These are phyloP conservation scores for Hylaeus anthracinus DNA, from an alignment of 1,140 invertebrate genomes.

Conservation along the genomic window DNA sequence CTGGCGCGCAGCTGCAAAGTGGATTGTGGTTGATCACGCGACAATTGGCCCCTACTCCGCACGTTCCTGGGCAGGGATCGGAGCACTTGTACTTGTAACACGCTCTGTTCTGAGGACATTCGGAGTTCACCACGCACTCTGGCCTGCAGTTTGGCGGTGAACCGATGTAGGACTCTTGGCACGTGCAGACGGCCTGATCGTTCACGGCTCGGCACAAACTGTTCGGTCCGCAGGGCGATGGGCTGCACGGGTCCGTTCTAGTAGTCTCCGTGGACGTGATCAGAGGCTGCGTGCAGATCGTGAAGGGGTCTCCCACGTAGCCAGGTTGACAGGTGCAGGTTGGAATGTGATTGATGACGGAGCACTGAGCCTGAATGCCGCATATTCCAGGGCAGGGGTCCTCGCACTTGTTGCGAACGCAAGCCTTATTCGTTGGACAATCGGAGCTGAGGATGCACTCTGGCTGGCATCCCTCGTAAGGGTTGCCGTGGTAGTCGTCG, in stretches of 20 bases:
- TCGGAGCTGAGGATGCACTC: constrained; percentile 83
- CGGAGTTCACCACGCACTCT: constrained; percentile 89
- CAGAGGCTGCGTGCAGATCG: constrained; percentile 76
- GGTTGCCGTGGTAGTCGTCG: constrained; percentile 82
- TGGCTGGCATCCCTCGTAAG: constrained; percentile 82
- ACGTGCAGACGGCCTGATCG: constrained; percentile 82
- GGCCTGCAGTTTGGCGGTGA: constrained; percentile 87
- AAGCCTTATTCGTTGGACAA: constrained; percentile 83
- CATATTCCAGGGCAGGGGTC: constrained; percentile 84
- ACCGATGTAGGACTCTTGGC: constrained; percentile 81
- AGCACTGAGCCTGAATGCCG: constrained; percentile 82
- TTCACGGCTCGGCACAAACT: constrained; percentile 81
- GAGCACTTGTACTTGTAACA: constrained; percentile 90
- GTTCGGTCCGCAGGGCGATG: constrained; percentile 83
- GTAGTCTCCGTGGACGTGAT: constrained; percentile 61
- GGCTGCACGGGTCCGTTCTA: constrained; percentile 77
- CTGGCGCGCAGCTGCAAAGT: constrained; percentile 86
- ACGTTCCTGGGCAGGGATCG: constrained; percentile 90
- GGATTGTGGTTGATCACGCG: constrained; percentile 89
- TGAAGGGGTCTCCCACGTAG: constrained; percentile 83
- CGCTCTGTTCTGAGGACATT: constrained; percentile 89
- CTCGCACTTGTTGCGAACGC: constrained; percentile 82
- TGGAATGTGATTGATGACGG: constrained; percentile 85
- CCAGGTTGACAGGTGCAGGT: constrained; percentile 84
- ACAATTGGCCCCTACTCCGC: constrained; percentile 88